phyloP scores from a whole-genome alignment of 2,797 vertebrate species.

The Xerus rutilus region DNA sequence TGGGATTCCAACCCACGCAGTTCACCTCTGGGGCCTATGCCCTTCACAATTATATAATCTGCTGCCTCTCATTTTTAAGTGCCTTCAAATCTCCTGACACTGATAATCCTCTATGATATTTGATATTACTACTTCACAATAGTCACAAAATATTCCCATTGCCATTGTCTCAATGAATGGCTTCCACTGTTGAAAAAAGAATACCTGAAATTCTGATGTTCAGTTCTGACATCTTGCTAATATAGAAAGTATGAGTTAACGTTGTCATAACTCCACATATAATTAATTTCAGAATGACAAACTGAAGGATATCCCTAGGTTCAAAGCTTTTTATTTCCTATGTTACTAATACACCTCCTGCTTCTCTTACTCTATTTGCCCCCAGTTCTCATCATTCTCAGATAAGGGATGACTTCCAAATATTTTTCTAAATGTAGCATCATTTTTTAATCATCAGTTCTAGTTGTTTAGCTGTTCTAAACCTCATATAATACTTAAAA shows the following conservation, averaged over 20 bases:
- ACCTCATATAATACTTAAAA: conserved; percentile 57
- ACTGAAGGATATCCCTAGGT: not conserved
- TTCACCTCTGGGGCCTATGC: not conserved
- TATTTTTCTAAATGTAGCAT: not conserved
- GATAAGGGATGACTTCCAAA: not conserved
- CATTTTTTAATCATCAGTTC: conserved; percentile 41
- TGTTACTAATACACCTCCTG: not conserved
- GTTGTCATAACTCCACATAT: not conserved
- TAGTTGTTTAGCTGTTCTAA: conserved; percentile 35
- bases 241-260: conserved; percentile 12
- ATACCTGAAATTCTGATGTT: not conserved
- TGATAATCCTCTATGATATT: not conserved
- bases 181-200: not conserved
- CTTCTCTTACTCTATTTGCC: not conserved
- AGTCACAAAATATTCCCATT: not conserved
- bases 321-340: not conserved
- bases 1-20: not conserved
- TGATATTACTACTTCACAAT: not conserved
- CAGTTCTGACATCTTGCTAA: not conserved
- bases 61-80: not conserved
- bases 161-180: not conserved
- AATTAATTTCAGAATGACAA: not conserved
- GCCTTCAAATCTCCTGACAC: not conserved
- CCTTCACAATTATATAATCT: not conserved
- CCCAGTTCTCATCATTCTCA: conserved; percentile 11